These are phyloP conservation scores for Idaea straminata DNA, from an alignment of 2,888 invertebrate species.

Conservation along the genomic window DNA sequence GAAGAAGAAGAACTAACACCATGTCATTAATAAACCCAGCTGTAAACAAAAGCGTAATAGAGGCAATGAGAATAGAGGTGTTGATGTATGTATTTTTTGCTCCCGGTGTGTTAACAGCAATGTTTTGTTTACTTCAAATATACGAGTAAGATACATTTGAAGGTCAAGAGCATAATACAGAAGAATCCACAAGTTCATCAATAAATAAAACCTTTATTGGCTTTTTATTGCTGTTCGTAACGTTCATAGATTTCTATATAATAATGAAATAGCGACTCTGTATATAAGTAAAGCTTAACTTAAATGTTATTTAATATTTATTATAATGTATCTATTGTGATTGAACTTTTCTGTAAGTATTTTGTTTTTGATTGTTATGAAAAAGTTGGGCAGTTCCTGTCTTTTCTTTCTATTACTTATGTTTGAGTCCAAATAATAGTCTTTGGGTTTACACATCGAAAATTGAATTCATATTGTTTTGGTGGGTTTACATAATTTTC, in stretches of 20 bases:
- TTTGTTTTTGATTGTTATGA: background rate
- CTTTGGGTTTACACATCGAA: no score
- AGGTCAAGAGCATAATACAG: constrained; percentile 15
- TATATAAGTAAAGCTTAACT: background rate
- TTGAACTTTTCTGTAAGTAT: background rate
- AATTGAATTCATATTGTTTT: no score
- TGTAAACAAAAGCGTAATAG: no score
- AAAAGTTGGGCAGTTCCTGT: background rate
- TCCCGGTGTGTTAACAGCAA: background rate
- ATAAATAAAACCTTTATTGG: constrained; percentile 21
- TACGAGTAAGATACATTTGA: background rate
- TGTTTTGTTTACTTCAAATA: constrained; percentile 1
- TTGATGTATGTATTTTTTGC: background rate
- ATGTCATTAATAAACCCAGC: no score
- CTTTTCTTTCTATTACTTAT: no score
- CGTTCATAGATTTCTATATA: background rate
- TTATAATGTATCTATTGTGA: background rate
- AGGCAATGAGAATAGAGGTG: background rate
- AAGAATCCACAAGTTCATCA: constrained; percentile 14
- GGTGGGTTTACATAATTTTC: no score
- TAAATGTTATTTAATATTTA: background rate
- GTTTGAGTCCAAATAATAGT: no score
- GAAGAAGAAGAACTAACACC: no score
- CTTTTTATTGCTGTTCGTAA: constrained; percentile 14
- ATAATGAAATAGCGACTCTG: background rate